Base-by-base conservation (phyloP, 2,113 vertebrate species). In the Channa maculata region DNA sequence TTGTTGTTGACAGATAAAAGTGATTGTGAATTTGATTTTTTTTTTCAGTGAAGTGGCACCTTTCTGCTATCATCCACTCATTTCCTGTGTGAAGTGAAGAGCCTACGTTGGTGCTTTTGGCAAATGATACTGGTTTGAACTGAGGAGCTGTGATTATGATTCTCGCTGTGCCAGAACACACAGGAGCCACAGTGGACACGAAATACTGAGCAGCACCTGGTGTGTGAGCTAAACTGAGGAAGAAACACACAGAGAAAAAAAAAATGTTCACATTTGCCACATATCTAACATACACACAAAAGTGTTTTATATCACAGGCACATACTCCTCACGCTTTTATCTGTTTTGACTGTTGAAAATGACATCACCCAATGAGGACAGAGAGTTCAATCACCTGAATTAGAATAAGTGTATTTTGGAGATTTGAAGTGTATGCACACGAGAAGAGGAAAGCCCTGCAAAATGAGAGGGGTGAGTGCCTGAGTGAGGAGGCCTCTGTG, bases 171-270 rank as follows among this genome's bases (percentile, higher is more conserved):
- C 87, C 85, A 77, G 73, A 76, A 75, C 58, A 67, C 70, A 71
- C 81, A 61, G 66, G 79, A 79, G 82, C 60, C 65, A 14, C 38
- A 33, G 64, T 60, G 77, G 83, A 82, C 81, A 65, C 71, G 65
- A 89, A 89, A 91, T 60, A 85, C 77, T 15, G 67, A 78, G 80
- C 80, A 79, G 83, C 93, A 90, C 91, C 92, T 91, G 93, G 86
- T 79, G 81, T 82, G 77, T 44, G 63, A 83, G 80, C 83, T 67
- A 60, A 67, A 75, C 77, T 8, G 63, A 61, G 37, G 53, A 58
- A 79, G 45, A 55, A 14, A 48, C 50, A 50, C 50, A 65, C 41
- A 14, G 46, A 79, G 36, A 58, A 14, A 61, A 24, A 24, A 50
- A 48, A 73, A 58, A 67, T 8, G 4, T 54, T 66, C 64, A 45